Evolutionary conservation across 2,888 invertebrate species (phyloP), one percentile per base, ranked within the genome.

Genomic region (Drosophila antonietae): DNA sequence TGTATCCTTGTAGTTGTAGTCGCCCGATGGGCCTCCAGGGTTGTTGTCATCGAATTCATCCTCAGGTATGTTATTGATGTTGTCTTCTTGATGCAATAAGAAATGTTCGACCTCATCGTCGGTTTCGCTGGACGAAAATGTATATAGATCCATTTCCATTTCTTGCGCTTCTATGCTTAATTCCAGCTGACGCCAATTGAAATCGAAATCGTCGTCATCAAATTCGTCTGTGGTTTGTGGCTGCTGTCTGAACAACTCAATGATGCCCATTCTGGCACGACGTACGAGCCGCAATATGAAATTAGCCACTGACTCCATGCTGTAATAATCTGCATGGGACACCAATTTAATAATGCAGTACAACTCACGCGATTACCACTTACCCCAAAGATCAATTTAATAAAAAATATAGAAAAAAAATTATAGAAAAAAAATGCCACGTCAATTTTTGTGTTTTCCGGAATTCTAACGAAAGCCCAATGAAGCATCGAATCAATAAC

Each of bases 401-500:
- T 23, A 23, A n/a, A 28, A 43, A 43, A 18, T 2, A 3, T 35
- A 28, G 1, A 37, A 14, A 15, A 35, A 6, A 28, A 28, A 28
- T 28, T 28, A 5, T 28, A 28, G 1, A 28, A 28, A 28, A 6
- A 28, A 28, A 37, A n/a, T 7, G 12, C 0, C 4, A 31, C 7
- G 9, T 8, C 14, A 35, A 14, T 52, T 15, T 39, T 41, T n/a
- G n/a, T 41, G 8, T 44, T 7, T 18, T 28, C 10, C 14, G 14
- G 12, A 15, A 4, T 14, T 37, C 18, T 1, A 15, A 18, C 35
- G 37, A 31, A 20, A n/a, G n/a, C 3, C 15, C 3, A 52, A 41
- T 46, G 12, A 20, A 37, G 1, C 12, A 44, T 2, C 23, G 39
- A 65, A n/a, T 43, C 56, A 49, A 73, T 72, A 35, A 28, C 28